Evolutionary conservation across 2,888 invertebrate genomes (phyloP), one percentile per base, ranked within the genome.

Genomic region (Melieria crassipennis): DNA sequence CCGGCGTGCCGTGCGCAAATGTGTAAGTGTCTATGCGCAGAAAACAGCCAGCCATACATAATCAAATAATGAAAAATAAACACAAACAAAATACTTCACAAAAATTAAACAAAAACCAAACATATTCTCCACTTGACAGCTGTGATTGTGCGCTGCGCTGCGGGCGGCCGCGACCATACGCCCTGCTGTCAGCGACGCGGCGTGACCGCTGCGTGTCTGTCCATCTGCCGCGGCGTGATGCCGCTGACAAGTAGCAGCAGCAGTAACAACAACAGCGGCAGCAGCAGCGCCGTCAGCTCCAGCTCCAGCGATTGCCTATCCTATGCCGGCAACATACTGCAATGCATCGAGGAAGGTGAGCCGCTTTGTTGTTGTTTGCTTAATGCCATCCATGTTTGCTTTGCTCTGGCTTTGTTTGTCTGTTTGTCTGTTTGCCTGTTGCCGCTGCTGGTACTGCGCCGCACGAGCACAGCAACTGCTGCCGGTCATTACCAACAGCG

Each of bases 261-360:
- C 50, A 52, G 65, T 4, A 7, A 56, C 43, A 62, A 56, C 47
- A 42, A 47, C n/a, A 69, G 46, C 61, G 62, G 62, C 42, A 61
- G 56, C 42, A 62, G 62, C 47, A 56, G 65, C 16, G 62, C 11
- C 10, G 56, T 56, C 43, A 47, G 63, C 48, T 75, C 78, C 45
- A 84, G 89, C 66, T 83, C 89, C 62, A 91, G 92, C 73, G 90
- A 91, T 65, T 95, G 94, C 84, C 89, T 93, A 69, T 92, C 94
- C 0, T 94, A 92, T 84, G 92, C 94, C 77, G 94, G 94, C 50
- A 94, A 94, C 86, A 94, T 94, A 79, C 91, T 93, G 65, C 93
- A 94, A 84, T 95, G 95, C 86, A 93, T 94, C 81, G 94, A 94
- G 85, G 94, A 95, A 90, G 95, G 94, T 92, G 63, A 79, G 69